Conservation (phyloP, 2,113 vertebrate genomes). For the Burhinus oedicnemus region DNA sequence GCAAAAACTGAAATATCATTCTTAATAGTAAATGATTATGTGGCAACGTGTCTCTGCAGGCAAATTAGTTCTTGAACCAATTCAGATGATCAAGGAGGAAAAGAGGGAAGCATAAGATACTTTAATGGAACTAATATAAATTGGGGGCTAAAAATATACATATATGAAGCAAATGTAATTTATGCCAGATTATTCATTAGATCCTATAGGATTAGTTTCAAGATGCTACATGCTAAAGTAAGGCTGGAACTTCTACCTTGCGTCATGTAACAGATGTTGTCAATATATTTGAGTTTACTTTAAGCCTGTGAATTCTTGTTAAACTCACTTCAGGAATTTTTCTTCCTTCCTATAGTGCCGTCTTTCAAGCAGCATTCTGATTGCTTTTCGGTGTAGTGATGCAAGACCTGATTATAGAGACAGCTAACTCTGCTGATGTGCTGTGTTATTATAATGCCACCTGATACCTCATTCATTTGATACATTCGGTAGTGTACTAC, state of each 20-base stretch:
- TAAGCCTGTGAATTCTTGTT: not conserved
- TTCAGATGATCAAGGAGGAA: not conserved
- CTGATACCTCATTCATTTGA: slow-evolving; percentile 44
- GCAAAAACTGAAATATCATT: not conserved
- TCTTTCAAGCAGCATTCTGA: slow-evolving; percentile 13
- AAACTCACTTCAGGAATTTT: not conserved
- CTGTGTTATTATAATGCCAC: slow-evolving; percentile 29
- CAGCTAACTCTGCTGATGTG: slow-evolving; percentile 33
- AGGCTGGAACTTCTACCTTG: not conserved
- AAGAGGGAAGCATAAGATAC: not conserved
- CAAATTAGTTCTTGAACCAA: not conserved
- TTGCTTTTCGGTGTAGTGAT: slow-evolving; percentile 44
- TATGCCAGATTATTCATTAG: not conserved
- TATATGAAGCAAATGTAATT: not conserved
- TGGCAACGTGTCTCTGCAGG: not conserved
- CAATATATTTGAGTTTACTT: not conserved
- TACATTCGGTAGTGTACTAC: not conserved
- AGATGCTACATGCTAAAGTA: not conserved
- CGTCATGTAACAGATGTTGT: not conserved
- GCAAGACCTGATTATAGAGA: slow-evolving; percentile 52
- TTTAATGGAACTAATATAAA: not conserved
- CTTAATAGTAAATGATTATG: not conserved
- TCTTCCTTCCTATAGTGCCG: not conserved
- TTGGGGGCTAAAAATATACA: not conserved
- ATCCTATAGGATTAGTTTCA: not conserved